These are phyloP conservation scores for Meta bourneti DNA, from an alignment of 2,888 invertebrate genomes.

Conservation along the genomic window DNA sequence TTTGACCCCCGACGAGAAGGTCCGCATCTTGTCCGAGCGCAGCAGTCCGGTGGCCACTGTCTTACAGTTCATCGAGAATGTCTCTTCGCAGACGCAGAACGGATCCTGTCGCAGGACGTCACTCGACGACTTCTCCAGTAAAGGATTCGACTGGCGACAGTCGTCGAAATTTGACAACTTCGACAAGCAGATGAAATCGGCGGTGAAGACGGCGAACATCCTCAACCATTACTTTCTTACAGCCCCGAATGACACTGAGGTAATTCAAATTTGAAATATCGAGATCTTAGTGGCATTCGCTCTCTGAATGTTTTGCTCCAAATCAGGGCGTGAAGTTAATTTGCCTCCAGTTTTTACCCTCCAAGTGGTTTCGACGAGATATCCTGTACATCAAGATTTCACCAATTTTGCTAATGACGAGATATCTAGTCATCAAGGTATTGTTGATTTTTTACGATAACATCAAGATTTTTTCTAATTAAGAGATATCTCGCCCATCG, in stretches of 20 bases:
- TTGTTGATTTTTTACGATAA: too few relatives aligned
- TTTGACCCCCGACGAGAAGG: constrained; percentile 57
- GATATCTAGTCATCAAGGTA: too few relatives aligned
- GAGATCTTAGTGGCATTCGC: background rate
- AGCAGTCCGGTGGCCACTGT: constrained; percentile 58
- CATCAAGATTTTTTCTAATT: too few relatives aligned
- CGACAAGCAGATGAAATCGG: constrained; percentile 54
- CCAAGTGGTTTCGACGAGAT: too few relatives aligned
- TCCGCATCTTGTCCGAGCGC: constrained; percentile 56
- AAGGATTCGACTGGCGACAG: constrained; percentile 50
- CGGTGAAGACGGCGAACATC: constrained; percentile 65
- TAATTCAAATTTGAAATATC: background rate
- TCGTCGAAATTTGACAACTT: constrained; percentile 11
- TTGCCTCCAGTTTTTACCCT: too few relatives aligned
- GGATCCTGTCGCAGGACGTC: constrained; percentile 45
- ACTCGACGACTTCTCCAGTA: constrained; percentile 33
- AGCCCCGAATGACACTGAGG: constrained; percentile 67
- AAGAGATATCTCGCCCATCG: too few relatives aligned
- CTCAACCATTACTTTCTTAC: constrained; percentile 72
- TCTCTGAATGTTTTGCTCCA: too few relatives aligned
- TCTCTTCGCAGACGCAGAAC: constrained; percentile 16
- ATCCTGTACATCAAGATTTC: too few relatives aligned
- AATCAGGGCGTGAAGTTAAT: too few relatives aligned
- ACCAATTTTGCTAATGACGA: too few relatives aligned
- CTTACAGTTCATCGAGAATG: constrained; percentile 68